Conservation (phyloP, 1,140 invertebrate species). For the Heliconius melpomene region DNA sequence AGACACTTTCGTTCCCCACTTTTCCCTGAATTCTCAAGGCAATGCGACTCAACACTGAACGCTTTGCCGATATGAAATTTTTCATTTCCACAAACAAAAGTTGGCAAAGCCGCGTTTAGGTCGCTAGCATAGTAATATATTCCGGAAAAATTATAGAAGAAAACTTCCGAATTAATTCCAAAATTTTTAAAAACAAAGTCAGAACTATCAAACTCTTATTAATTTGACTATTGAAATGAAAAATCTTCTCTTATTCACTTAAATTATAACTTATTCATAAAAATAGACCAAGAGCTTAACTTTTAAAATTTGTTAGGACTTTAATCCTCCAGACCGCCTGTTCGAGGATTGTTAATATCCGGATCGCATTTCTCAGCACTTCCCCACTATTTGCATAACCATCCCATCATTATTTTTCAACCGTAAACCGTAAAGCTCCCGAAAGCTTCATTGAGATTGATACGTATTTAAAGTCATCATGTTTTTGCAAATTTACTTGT, state of each 20-base stretch:
- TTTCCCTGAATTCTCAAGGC: too few relatives aligned
- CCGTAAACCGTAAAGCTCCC: background rate
- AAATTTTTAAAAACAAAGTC: background rate
- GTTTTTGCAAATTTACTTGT: too few relatives aligned
- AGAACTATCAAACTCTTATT: background rate
- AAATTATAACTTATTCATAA: background rate
- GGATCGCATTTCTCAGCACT: slow-evolving; percentile 16
- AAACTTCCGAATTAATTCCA: background rate
- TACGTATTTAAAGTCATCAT: background rate
- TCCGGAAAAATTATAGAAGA: too few relatives aligned
- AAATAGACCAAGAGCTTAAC: background rate
- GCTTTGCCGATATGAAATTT: too few relatives aligned
- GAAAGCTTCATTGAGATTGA: background rate
- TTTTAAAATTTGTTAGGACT: slow-evolving; percentile 8
- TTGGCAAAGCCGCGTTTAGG: too few relatives aligned
- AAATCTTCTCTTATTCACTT: background rate
- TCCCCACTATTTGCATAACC: slow-evolving; percentile 18
- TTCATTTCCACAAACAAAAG: too few relatives aligned
- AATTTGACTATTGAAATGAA: background rate
- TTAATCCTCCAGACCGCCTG: slow-evolving; percentile 19
- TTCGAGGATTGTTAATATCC: slow-evolving; percentile 24
- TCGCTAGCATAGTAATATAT: too few relatives aligned
- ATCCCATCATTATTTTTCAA: slow-evolving; percentile 21
- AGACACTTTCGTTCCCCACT: too few relatives aligned
- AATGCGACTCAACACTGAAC: too few relatives aligned